Evolutionary conservation across 2,888 invertebrate species (phyloP), one percentile per base, ranked within the genome.

Genomic region (Clitarchus hookeri): DNA sequence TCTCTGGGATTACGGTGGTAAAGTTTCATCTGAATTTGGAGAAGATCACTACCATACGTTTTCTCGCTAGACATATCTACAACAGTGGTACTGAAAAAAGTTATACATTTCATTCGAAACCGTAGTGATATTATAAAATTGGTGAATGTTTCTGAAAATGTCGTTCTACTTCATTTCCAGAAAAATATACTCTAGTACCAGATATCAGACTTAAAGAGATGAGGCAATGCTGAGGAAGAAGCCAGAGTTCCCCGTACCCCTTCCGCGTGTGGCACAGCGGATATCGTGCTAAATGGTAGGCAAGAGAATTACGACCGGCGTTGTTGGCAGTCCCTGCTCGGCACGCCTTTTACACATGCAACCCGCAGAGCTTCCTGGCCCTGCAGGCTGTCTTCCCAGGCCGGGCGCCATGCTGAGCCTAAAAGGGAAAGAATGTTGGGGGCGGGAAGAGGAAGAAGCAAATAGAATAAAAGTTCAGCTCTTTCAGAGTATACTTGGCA

Each of bases 241-340:
- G 65, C 65, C n/a, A 23, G 65, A 65, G 65, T 23, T 48, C 11
- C 23, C 23, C 16, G 13, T 23, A 16, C 65, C 65, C 48, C 65
- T 65, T 65, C n/a, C 65, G 48, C 48, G 8, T n/a, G 11, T 9
- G 16, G n/a, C 65, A 16, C 65, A 65, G 65, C n/a, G 65, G 65
- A 65, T 65, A 65, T 65, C 65, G 65, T 65, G 65, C 65, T 65
- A 65, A 65, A 65, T 65, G 65, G 65, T 65, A 65, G 65, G 65
- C 65, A 65, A 65, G 65, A 65, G 65, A 65, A 65, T 65, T 65
- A 65, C 65, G 65, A 65, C 23, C 65, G n/a, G 23, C 65, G 65
- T 23, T 65, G 65, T 65, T 65, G 65, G 65, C 65, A 65, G 65
- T n/a, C 65, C n/a, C 65, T 23, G 65, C 65, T 23, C 65, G 65